These are phyloP conservation scores for Microcebus tavaratra DNA, from an alignment of 2,113 vertebrate species.

Conservation along the genomic window DNA sequence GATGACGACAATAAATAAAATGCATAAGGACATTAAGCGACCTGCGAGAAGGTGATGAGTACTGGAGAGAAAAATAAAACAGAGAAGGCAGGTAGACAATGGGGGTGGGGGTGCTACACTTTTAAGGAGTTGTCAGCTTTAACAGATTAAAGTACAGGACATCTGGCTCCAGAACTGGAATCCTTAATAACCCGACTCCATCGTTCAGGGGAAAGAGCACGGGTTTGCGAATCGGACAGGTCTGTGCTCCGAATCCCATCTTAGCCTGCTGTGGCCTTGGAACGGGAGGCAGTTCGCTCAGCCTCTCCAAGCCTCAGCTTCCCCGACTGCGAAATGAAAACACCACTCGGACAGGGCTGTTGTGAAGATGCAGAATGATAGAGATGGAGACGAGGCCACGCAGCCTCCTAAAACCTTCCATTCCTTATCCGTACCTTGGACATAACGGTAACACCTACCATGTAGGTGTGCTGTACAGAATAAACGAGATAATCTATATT, in stretches of 20 bases:
- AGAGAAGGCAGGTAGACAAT: neutral
- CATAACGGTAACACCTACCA: neutral
- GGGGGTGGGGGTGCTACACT: no score
- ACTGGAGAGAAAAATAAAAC: neutral
- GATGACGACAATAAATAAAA: neutral
- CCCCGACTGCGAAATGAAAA: neutral
- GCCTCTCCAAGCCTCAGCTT: neutral
- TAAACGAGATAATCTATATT: neutral
- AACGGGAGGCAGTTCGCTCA: neutral
- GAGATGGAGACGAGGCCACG: neutral
- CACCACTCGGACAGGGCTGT: accelerated
- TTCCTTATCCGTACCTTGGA: neutral
- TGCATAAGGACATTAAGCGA: neutral
- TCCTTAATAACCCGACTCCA: neutral
- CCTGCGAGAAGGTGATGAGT: neutral
- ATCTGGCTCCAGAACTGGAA: neutral
- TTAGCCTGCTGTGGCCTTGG: neutral
- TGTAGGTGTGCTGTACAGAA: neutral
- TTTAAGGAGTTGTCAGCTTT: neutral
- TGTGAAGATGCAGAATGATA: neutral
- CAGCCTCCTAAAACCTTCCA: neutral
- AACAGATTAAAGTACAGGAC: neutral
- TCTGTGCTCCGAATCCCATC: neutral
- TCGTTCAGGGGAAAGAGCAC: neutral
- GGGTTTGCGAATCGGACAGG: neutral